Conservation (phyloP, 2,888 invertebrate genomes). For the Mesodorylaimus sp. region DNA sequence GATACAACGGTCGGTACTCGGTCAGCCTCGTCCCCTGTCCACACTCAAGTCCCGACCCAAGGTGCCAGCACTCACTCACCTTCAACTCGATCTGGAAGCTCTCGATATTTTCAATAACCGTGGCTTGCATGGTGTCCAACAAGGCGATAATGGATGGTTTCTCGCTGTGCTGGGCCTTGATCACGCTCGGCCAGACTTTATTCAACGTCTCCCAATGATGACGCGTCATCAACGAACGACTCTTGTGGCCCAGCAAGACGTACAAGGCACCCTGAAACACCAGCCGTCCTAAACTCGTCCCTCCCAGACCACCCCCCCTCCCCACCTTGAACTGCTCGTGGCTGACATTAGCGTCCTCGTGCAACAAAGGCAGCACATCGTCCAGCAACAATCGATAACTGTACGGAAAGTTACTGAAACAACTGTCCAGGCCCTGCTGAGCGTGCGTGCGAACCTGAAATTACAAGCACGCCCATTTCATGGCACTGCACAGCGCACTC, state of each 20-base stretch:
- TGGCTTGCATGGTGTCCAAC: slow-evolving; percentile 33
- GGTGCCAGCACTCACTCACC: background rate
- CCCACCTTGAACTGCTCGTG: slow-evolving; percentile 50
- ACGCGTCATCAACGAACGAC: slow-evolving; percentile 45
- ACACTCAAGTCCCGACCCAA: no score
- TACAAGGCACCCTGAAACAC: slow-evolving; percentile 50
- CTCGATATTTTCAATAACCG: slow-evolving; percentile 27
- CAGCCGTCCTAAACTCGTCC: background rate
- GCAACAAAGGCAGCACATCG: slow-evolving; percentile 41
- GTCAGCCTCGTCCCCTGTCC: no score
- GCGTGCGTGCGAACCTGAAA: slow-evolving; percentile 45
- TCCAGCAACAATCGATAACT: slow-evolving; percentile 50
- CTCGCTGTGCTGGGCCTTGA: slow-evolving; percentile 56
- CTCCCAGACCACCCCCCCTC: background rate
- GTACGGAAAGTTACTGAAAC: slow-evolving; percentile 48
- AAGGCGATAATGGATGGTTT: slow-evolving; percentile 44
- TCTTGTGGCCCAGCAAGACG: slow-evolving; percentile 49
- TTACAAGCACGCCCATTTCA: no score
- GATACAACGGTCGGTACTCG: no score
- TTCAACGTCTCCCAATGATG: slow-evolving; percentile 55
- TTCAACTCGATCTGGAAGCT: slow-evolving; percentile 20
- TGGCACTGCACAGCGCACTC: no score
- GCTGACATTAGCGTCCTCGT: slow-evolving; percentile 40
- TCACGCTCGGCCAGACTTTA: slow-evolving; percentile 55
- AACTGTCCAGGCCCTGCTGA: slow-evolving; percentile 46